A percentile compares a stretch with the other conserved stretches of the same genome.
Evolutionary conservation across 2,797 vertebrate species (phyloP).

Genomic region (Anabacerthia variegaticeps): DNA sequence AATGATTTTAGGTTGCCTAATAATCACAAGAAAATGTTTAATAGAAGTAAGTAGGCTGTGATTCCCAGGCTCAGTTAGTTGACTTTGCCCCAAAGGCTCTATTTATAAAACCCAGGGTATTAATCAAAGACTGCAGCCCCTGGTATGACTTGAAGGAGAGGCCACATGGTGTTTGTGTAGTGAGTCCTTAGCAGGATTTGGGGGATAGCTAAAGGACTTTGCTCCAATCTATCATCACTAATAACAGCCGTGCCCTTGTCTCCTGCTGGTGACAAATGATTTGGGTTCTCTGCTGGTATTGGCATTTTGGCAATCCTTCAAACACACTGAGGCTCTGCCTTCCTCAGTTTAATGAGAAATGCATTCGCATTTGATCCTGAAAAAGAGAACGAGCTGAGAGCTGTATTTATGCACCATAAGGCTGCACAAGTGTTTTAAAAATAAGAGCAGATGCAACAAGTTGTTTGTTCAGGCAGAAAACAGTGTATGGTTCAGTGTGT

Average conservation of each 20-base stretch:
- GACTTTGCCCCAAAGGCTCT: background rate
- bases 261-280: background rate
- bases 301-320: constrained; percentile 12
- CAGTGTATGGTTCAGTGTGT: accelerated
- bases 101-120: background rate
- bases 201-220: background rate
- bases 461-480: background rate
- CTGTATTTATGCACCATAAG: background rate
- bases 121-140: background rate
- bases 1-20: background rate
- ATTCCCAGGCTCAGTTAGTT: background rate
- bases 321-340: background rate
- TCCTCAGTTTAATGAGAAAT: background rate
- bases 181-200: background rate
- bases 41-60: background rate
- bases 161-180: background rate
- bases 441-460: background rate
- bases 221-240: background rate
- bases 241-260: background rate
- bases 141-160: background rate
- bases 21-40: background rate
- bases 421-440: background rate
- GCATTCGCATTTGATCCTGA: background rate
- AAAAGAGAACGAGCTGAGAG: background rate
- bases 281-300: background rate